Evolutionary conservation across 2,797 vertebrate species (phyloP).

Genomic region (Heliangelus exortis): DNA sequence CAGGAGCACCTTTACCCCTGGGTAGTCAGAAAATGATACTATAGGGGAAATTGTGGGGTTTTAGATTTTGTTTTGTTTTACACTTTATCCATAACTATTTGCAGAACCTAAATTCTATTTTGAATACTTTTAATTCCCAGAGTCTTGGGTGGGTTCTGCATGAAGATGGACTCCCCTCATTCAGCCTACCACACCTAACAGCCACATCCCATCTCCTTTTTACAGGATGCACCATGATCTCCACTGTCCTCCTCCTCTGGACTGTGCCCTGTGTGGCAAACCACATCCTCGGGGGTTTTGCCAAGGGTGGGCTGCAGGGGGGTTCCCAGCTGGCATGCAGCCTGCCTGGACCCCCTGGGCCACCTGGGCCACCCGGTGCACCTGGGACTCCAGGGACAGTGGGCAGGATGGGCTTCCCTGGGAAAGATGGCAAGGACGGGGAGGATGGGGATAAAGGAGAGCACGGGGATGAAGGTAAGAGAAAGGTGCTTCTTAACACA

Average conservation of each 20-base stretch:
- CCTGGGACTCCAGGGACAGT: conserved; percentile 83
- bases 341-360: conserved; percentile 88
- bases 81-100: neutral
- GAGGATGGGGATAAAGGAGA: conserved; percentile 87
- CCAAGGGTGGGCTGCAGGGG: conserved; percentile 75
- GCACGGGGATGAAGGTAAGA: conserved; percentile 86
- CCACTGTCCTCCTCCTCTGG: conserved; percentile 80
- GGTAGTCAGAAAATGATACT: neutral
- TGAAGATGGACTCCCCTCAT: neutral
- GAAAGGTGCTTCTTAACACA: neutral
- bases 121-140: neutral
- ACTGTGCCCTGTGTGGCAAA: conserved; percentile 80
- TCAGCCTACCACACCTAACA: neutral
- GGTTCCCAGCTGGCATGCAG: conserved; percentile 90
- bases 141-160: neutral
- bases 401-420: conserved; percentile 91
- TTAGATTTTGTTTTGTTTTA: neutral
- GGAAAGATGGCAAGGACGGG: conserved; percentile 91
- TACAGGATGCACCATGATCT: conserved; percentile 83
- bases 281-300: conserved; percentile 74
- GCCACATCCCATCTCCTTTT: neutral
- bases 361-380: conserved; percentile 84
- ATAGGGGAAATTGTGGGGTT: neutral
- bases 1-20: neutral
- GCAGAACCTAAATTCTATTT: neutral